Evolutionary conservation across 2,888 invertebrate species (phyloP), one percentile per base, ranked within the genome.

Genomic region (Nomada lathburiana): DNA sequence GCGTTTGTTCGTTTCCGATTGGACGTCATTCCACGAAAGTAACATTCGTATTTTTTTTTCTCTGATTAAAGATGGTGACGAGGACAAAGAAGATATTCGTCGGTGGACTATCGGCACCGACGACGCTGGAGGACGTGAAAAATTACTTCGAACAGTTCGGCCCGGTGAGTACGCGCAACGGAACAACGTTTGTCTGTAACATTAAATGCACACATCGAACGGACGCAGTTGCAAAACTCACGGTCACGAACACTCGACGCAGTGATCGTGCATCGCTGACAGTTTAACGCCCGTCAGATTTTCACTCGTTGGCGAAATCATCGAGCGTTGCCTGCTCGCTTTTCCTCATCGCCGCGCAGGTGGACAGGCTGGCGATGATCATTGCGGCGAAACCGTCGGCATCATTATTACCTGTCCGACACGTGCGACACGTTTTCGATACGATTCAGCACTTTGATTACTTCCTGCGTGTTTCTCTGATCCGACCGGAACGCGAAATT

Each of bases 51-150:
- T 3, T 47, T 47, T 11, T 63, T 69, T 57, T 20, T 91, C 94
- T 93, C 20, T 26, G 52, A 88, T 96, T 96, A 3, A 97, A 99
- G 99, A 99, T 99, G 98, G 98, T 99, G 95, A 99, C 99, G 96
- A 98, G 98, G 96, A 99, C 99, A 96, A 99, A 99, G 97, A 99
- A 99, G 96, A 99, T 99, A 96, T 99, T 99, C 96, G 99, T 99
- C 94, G 99, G 99, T 93, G 99, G 99, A 94, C 96, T 99, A 93
- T 99, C 99, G 93, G 99, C 99, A 94, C 98, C 99, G 94, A 99
- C 99, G 94, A 99, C 99, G 94, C 97, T 99, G 94, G 99, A 99
- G 95, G 99, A 99, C 95, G 99, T 99, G 94, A 99, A 99, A 96
- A 98, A 98, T 95, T 99, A 99, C 96, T 99, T 99, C 95, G 98